Evolutionary conservation across 1,140 invertebrate species (phyloP).

Genomic region (Aphis craccivora): DNA sequence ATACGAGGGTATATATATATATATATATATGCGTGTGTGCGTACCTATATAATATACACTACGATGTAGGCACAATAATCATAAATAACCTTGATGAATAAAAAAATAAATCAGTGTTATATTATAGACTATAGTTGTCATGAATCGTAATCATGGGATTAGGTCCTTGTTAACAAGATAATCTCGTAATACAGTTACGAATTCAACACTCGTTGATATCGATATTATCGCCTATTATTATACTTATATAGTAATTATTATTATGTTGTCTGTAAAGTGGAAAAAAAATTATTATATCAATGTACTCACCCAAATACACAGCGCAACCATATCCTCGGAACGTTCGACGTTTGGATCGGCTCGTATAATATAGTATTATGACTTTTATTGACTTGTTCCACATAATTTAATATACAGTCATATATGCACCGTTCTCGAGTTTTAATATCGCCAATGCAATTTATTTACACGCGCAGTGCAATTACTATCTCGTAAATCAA

Average conservation of each 20-base stretch:
- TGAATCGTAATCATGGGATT: conserved; percentile 26
- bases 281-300: neutral
- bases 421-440: conserved; percentile 30
- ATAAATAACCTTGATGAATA: neutral
- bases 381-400: conserved; percentile 14
- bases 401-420: conserved; percentile 23
- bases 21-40: neutral
- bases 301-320: neutral
- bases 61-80: neutral
- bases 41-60: neutral
- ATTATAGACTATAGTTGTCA: neutral
- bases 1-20: neutral
- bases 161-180: conserved; percentile 27
- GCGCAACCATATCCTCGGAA: neutral
- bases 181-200: conserved; percentile 17
- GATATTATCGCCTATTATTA: neutral
- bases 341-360: neutral
- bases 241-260: neutral
- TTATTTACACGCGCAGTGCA: neutral
- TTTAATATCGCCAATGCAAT: conserved; percentile 9
- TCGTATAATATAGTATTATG: neutral
- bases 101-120: neutral
- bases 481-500: conserved; percentile 38
- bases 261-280: neutral
- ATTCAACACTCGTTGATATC: conserved; percentile 4